These are phyloP conservation scores for Eupithecia subfuscata DNA, from an alignment of 2,888 invertebrate species.

Conservation along the genomic window DNA sequence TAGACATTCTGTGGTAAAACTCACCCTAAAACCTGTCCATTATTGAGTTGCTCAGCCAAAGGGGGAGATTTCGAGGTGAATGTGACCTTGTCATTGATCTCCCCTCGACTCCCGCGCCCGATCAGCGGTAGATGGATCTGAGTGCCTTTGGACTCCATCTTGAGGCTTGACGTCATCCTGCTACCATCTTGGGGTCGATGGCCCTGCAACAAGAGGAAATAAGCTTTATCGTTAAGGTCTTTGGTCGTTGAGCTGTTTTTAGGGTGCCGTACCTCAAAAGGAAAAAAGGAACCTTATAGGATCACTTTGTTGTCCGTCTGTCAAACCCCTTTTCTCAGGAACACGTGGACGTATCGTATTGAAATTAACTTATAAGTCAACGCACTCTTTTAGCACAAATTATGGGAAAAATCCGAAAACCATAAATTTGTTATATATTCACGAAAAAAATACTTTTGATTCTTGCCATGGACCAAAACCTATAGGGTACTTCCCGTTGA, in stretches of 20 bases:
- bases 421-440: no score
- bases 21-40: constrained; percentile 85
- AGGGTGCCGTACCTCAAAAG: no score
- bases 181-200: constrained; percentile 67
- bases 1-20: constrained; percentile 5
- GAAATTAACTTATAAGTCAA: no score
- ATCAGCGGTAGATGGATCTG: constrained; percentile 82
- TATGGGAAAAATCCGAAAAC: no score
- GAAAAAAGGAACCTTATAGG: no score
- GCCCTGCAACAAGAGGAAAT: constrained; percentile 58
- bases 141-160: constrained; percentile 82
- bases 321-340: no score
- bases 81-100: constrained; percentile 75
- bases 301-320: no score
- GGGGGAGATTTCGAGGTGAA: constrained; percentile 76
- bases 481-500: no score
- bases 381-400: no score
- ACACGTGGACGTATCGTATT: no score
- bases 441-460: no score
- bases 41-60: constrained; percentile 85
- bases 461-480: no score
- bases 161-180: constrained; percentile 75
- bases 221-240: not conserved
- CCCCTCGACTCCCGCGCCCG: constrained; percentile 75
- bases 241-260: not conserved